These are phyloP conservation scores for Delphinapterus leucas DNA, from an alignment of 2,113 vertebrate species.

Conservation along the genomic window DNA sequence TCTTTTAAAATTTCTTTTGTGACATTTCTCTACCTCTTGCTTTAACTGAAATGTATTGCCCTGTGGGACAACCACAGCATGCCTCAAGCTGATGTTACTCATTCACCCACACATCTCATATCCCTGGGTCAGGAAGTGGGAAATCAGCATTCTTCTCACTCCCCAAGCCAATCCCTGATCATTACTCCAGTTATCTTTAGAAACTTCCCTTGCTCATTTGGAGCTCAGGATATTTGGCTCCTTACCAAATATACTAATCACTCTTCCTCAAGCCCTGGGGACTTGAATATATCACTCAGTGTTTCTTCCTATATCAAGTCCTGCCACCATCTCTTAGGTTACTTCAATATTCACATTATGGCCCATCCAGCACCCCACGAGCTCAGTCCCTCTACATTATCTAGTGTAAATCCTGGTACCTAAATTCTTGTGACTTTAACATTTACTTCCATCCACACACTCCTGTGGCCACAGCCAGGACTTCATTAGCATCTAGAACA, in stretches of 20 bases:
- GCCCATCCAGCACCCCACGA: neutral
- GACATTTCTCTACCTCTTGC: neutral
- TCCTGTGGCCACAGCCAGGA: neutral
- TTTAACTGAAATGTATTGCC: neutral
- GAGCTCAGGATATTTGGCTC: neutral
- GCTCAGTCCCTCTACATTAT: neutral
- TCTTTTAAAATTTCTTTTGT: neutral
- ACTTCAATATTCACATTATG: neutral
- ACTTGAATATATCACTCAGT: neutral
- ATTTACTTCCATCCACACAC: neutral
- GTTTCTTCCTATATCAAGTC: neutral
- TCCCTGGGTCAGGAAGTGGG: constrained; percentile 18
- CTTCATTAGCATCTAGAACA: neutral
- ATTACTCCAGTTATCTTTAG: neutral
- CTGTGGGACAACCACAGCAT: neutral
- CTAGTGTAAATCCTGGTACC: neutral
- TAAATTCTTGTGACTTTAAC: neutral
- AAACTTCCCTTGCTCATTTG: constrained; percentile 20
- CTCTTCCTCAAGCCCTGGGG: neutral
- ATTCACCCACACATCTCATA: constrained; percentile 27
- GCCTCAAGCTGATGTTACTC: neutral
- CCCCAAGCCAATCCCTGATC: neutral
- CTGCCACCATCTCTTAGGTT: neutral
- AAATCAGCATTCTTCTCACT: neutral
- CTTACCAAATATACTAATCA: neutral